Conservation (phyloP, 2,113 vertebrate species). For the Sturnus vulgaris region DNA sequence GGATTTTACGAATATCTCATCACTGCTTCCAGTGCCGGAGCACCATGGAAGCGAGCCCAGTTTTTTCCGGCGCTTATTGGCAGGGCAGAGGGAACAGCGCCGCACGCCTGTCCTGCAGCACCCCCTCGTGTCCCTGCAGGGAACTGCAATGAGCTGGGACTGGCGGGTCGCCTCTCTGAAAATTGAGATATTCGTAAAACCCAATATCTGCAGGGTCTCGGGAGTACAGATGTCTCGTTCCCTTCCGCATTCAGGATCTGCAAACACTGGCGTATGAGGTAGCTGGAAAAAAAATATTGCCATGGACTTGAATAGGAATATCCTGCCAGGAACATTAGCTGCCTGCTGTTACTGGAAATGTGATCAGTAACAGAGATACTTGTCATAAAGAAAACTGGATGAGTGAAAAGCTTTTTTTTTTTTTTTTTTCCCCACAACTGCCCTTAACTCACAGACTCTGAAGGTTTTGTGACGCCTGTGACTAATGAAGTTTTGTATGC, state of each 20-base stretch:
- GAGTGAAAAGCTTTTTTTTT: not conserved
- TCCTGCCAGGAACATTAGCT: not conserved
- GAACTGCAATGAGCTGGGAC: not conserved
- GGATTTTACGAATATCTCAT: not conserved
- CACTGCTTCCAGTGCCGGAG: too few species aligned
- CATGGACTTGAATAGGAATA: not conserved
- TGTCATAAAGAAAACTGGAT: not conserved
- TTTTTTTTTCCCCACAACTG: not conserved
- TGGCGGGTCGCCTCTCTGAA: not conserved
- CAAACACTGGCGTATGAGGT: not conserved
- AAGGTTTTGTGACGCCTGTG: not conserved
- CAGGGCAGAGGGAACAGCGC: accelerated
- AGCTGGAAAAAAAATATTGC: not conserved
- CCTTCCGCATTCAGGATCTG: not conserved
- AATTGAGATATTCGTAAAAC: not conserved
- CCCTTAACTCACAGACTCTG: not conserved
- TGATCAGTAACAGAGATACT: not conserved
- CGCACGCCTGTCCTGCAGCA: not conserved
- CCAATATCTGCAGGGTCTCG: not conserved
- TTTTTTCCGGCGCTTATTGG: not conserved
- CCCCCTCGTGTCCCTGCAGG: not conserved
- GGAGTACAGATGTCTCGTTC: not conserved
- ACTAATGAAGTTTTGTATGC: not conserved
- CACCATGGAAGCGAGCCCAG: not conserved
- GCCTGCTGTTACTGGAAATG: not conserved